Base-by-base conservation (phyloP, 2,797 vertebrate genomes). In the Prionace glauca region DNA sequence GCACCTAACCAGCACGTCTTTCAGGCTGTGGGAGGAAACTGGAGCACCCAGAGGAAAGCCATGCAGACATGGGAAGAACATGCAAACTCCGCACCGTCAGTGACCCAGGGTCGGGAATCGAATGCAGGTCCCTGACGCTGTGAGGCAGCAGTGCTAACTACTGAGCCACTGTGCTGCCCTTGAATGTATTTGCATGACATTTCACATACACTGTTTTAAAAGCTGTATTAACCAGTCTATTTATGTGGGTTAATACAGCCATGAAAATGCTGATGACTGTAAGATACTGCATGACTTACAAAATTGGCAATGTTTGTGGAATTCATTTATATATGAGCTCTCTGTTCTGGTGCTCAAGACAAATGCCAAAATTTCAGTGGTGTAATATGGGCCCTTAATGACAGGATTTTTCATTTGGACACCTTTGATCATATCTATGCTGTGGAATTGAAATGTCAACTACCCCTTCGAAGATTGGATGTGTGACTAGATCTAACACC, bases 391-490 rank as follows among this genome's bases (percentile, higher is more conserved):
- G 90, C 0, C 65, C 36, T 92, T 36, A 67, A 69, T 92, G 90
- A 92, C 65, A 92, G 62, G 62, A 92, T 41, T 67, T 41, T 92
- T 67, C 24, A 67, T 69, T 67, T 67, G n/a, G 67, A 69, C 36
- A 36, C n/a, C 62, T 92, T 92, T 92, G 65, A 69, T 92, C 65
- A 69, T 41, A 69, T 92, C 90, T 36, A 69, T 41, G 90, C 90
- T 69, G 62, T 92, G n/a, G n/a, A 92, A 69, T 41, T 92, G 90
- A 65, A 92, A 92, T 92, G 90, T 92, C 90, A 92, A 92, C 62
- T 41, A 92, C 62, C 62, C 90, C 62, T 92, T 92, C 20, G n/a
- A 14, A 24, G 24, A n/a, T 67, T 69, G 65, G 29, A 67, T 65
- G 5, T 7, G n/a, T 67, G 65, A 36, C 62, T 41, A 69, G 90